A percentile compares a stretch with the other conserved stretches of the same genome.
These are phyloP conservation scores for Macrotis lagotis DNA, from an alignment of 2,113 vertebrate species.

Conservation along the genomic window DNA sequence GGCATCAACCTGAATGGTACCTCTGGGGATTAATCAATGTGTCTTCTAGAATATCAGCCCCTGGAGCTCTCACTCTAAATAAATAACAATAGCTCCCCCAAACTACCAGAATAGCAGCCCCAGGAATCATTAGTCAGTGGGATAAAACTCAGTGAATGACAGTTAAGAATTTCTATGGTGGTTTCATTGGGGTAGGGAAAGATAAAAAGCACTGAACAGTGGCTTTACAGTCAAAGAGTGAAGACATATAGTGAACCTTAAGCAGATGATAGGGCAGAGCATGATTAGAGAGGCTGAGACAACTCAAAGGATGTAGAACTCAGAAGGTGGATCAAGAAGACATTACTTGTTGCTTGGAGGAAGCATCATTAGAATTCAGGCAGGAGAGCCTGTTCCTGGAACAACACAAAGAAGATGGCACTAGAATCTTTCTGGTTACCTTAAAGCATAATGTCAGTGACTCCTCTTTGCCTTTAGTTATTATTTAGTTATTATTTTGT, in stretches of 20 bases:
- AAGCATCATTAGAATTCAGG: not conserved
- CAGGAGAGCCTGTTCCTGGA: not conserved
- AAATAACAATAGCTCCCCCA: no score
- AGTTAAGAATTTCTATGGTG: not conserved
- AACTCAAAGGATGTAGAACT: not conserved
- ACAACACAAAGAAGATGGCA: not conserved
- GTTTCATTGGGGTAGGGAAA: not conserved
- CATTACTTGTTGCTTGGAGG: not conserved
- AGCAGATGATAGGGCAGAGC: not conserved
- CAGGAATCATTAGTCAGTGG: no score
- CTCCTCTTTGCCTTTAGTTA: not conserved
- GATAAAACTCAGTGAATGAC: not conserved
- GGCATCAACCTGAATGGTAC: no score
- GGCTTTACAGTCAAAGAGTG: not conserved
- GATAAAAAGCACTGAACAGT: not conserved
- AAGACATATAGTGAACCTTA: not conserved
- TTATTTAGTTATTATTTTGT: no score
- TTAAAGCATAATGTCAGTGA: not conserved
- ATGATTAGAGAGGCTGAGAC: not conserved
- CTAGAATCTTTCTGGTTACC: not conserved
- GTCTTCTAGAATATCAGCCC: no score
- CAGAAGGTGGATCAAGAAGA: not conserved
- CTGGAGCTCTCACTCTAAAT: no score
- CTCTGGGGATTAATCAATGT: no score
- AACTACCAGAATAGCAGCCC: no score